Evolutionary conservation across 2,113 vertebrate species (phyloP).

Genomic region (Corythornis cristatus): DNA sequence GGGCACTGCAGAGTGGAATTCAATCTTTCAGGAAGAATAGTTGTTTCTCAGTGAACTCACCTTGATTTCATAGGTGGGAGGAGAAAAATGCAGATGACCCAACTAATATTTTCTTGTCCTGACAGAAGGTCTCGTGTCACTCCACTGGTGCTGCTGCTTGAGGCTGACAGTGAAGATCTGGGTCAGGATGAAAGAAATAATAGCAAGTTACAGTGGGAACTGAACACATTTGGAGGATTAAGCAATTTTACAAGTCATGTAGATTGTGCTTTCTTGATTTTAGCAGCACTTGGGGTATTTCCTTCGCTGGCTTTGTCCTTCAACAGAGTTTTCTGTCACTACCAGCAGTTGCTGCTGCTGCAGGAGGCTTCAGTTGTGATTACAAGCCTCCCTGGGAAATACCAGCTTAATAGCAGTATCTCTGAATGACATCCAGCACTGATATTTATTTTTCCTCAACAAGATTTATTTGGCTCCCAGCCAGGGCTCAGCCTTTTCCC

Average conservation of each 20-base stretch:
- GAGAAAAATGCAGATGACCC: background rate
- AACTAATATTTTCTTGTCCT: background rate
- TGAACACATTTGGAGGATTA: background rate
- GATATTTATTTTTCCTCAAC: constrained; percentile 48
- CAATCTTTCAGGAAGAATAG: background rate
- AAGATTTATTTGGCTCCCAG: background rate
- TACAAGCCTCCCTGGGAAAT: background rate
- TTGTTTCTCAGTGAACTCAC: background rate
- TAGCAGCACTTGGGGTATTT: background rate
- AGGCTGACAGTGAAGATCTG: background rate
- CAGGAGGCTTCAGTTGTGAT: background rate
- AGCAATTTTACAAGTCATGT: background rate
- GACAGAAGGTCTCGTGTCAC: background rate
- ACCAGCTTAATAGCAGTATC: background rate
- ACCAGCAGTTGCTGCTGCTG: background rate
- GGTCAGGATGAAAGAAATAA: background rate
- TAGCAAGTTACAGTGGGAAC: no score
- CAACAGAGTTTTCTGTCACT: background rate
- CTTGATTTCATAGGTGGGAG: background rate
- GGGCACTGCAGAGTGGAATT: background rate
- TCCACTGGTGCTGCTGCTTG: background rate
- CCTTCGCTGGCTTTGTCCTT: fast-evolving
- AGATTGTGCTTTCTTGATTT: background rate
- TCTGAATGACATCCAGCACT: constrained; percentile 3
- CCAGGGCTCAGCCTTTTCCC: background rate